Evolutionary conservation across 1,140 invertebrate genomes (phyloP).

Genomic region (Solenopsis fugax): DNA sequence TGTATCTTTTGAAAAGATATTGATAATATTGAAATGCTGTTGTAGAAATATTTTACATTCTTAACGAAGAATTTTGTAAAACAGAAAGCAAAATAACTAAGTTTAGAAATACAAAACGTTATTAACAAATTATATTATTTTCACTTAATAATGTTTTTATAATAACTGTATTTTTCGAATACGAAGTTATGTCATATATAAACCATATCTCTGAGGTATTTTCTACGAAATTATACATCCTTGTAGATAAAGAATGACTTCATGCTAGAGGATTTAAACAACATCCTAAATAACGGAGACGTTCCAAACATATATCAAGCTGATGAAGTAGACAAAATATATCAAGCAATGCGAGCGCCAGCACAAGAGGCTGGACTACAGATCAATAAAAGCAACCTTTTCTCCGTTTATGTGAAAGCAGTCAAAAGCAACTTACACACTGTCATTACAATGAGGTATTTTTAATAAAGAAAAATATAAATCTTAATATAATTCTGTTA

Average conservation of each 20-base stretch:
- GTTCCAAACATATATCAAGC: conserved; percentile 89
- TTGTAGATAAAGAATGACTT: conserved; percentile 89
- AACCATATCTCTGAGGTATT: not conserved
- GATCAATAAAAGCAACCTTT: conserved; percentile 92
- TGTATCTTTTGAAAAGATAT: not conserved
- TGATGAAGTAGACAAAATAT: conserved; percentile 90
- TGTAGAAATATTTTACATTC: not conserved
- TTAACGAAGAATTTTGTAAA: conserved; percentile 5
- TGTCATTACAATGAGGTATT: conserved; percentile 90
- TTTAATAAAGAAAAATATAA: not conserved
- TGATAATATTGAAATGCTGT: not conserved
- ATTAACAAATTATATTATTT: conserved; percentile 6
- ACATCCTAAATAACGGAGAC: conserved; percentile 90
- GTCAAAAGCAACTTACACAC: conserved; percentile 89
- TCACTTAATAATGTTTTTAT: not conserved
- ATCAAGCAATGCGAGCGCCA: conserved; percentile 88
- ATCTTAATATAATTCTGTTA: not conserved
- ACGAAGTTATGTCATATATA: not conserved
- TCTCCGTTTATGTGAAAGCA: conserved; percentile 89
- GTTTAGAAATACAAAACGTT: not conserved
- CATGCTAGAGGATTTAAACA: conserved; percentile 91
- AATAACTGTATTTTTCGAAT: not conserved
- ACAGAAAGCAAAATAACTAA: not conserved
- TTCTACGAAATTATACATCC: not conserved
- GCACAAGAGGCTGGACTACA: conserved; percentile 89